Percentiles rank a stretch among this genome's conserved stretches.
Evolutionary conservation across 2,113 vertebrate genomes (phyloP).

Genomic region (Labrus mixtus): DNA sequence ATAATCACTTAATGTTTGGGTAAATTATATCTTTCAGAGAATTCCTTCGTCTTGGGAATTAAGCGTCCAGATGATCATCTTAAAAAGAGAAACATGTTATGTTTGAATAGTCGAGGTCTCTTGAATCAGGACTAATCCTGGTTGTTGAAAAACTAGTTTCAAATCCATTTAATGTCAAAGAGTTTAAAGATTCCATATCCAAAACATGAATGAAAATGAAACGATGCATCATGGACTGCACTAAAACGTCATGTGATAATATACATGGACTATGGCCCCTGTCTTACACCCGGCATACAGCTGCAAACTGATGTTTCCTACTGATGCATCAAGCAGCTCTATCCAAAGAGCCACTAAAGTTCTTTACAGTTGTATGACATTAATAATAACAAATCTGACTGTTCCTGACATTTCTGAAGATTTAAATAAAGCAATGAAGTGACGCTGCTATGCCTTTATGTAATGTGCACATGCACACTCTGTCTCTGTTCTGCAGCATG

Average conservation of each 20-base stretch:
- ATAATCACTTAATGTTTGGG: conserved; percentile 6
- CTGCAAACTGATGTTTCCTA: background rate
- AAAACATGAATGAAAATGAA: background rate
- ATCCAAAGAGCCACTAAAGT: background rate
- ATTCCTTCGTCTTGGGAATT: background rate
- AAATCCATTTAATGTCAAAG: too few relatives aligned
- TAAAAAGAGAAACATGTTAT: conserved; percentile 2
- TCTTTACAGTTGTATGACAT: too few relatives aligned
- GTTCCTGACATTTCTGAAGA: background rate
- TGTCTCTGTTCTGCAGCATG: too few relatives aligned
- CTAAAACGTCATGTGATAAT: background rate
- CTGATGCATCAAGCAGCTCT: background rate
- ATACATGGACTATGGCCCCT: too few relatives aligned
- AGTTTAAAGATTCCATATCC: background rate
- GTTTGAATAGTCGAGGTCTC: too few relatives aligned
- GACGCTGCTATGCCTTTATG: background rate
- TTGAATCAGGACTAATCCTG: background rate
- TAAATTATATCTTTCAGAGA: background rate
- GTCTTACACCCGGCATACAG: too few relatives aligned
- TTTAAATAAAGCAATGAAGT: background rate
- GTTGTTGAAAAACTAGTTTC: background rate
- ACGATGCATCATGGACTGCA: background rate
- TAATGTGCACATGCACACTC: background rate
- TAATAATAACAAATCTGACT: background rate
- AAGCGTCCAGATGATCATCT: background rate